phyloP scores from a whole-genome alignment of 2,113 vertebrate species.

The Chlorodrepanis virens region DNA sequence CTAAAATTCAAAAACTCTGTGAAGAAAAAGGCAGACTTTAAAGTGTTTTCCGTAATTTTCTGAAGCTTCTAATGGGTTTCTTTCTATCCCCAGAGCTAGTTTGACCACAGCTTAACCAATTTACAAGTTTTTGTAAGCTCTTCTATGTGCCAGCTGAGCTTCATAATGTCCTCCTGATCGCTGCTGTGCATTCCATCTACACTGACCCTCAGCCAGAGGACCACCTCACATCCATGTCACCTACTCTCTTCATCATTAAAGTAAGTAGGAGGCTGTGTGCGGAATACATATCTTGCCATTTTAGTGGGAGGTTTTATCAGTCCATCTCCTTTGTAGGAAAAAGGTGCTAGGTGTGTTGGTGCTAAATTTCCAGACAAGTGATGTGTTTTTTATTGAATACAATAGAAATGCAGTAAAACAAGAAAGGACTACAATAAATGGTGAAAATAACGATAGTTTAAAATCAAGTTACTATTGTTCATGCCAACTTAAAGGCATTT shows the following conservation, averaged over 20 bases:
- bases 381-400: neutral
- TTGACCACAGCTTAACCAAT: neutral
- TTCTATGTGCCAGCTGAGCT: neutral
- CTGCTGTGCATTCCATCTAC: neutral
- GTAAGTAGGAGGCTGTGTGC: neutral
- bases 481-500: neutral
- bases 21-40: neutral
- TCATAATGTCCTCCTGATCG: neutral
- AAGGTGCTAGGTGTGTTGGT: neutral
- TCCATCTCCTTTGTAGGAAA: neutral
- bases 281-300: neutral
- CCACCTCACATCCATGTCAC: accelerated
- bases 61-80: neutral
- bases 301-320: neutral
- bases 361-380: neutral
- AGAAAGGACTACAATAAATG: neutral
- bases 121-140: neutral
- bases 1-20: neutral
- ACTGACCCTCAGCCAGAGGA: neutral
- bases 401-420: neutral
- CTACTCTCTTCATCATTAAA: neutral
- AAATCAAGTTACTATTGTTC: neutral
- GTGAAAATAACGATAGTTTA: neutral
- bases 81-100: neutral
- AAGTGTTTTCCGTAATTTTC: neutral